A percentile compares a stretch with the other conserved stretches of the same genome.
Conservation (phyloP, 2,797 vertebrate genomes). For the Pseudochaenichthys georgianus region DNA sequence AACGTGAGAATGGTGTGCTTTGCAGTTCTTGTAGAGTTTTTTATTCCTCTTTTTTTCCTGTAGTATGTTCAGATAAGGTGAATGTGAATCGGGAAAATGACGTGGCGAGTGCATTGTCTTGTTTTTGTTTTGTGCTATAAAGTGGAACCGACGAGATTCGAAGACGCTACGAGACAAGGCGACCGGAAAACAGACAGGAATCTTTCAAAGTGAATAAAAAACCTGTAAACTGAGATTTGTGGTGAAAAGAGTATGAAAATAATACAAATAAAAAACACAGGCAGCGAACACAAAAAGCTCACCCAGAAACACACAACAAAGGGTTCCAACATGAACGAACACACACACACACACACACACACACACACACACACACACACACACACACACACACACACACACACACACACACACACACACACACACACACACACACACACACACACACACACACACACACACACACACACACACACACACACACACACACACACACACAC, state of each 20-base stretch:
- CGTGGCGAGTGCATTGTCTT: conserved; percentile 77
- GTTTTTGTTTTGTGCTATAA: conserved; percentile 78
- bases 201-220: conserved; percentile 49
- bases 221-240: conserved; percentile 53
- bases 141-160: conserved; percentile 79
- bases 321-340: conserved; percentile 41
- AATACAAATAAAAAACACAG: conserved; percentile 31
- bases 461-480: too few species aligned
- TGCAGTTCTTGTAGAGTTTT: conserved; percentile 50
- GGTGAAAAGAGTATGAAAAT: too few species aligned
- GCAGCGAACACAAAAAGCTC: conserved; percentile 35
- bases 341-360: too few species aligned
- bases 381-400: conserved; percentile 29
- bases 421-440: too few species aligned
- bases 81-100: conserved; percentile 68
- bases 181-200: conserved; percentile 56
- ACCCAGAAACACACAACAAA: conserved; percentile 41
- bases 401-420: too few species aligned
- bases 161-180: conserved; percentile 74
- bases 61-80: conserved; percentile 68
- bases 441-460: too few species aligned
- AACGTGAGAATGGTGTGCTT: conserved; percentile 60
- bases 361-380: too few species aligned
- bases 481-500: too few species aligned
- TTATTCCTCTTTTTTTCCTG: conserved; percentile 47